A percentile compares a stretch with the other conserved stretches of the same genome.
Conservation (phyloP, 1,140 invertebrate genomes). For the Leptinotarsa undecemlineata region DNA sequence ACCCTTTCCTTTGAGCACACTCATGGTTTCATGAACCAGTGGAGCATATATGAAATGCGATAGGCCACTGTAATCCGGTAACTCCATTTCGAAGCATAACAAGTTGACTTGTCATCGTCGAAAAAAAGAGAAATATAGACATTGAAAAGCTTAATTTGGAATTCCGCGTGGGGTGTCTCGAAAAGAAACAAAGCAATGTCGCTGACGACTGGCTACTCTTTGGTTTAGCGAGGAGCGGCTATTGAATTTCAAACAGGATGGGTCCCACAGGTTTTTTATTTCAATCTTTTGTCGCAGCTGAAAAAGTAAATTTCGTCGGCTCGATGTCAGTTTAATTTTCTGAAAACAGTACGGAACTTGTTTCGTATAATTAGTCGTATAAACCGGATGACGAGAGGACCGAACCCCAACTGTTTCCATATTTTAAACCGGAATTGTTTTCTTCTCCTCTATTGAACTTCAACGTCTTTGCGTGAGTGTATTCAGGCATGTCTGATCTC, state of each 20-base stretch:
- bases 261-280: constrained; percentile 7
- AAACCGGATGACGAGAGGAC: too few relatives aligned
- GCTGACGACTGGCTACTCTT: constrained; percentile 7
- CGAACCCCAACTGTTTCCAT: too few relatives aligned
- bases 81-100: constrained; percentile 16
- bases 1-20: background rate
- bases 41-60: constrained; percentile 19
- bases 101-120: constrained; percentile 4
- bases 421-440: too few relatives aligned
- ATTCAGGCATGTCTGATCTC: too few relatives aligned
- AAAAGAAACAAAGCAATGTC: constrained; percentile 13
- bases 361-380: too few relatives aligned
- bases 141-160: constrained; percentile 18
- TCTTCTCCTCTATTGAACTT: too few relatives aligned
- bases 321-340: too few relatives aligned
- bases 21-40: constrained; percentile 1
- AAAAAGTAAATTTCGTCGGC: too few relatives aligned
- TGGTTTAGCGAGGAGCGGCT: constrained; percentile 1
- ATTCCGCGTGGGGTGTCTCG: constrained; percentile 6
- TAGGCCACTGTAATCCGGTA: constrained; percentile 19
- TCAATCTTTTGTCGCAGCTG: background rate
- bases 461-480: too few relatives aligned
- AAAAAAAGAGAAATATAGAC: constrained; percentile 14
- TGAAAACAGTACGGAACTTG: too few relatives aligned
- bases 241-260: constrained; percentile 6